Evolutionary conservation across 2,888 invertebrate species (phyloP), one percentile per base, ranked within the genome.

Genomic region (Cataglyphis rosenhaueri): DNA sequence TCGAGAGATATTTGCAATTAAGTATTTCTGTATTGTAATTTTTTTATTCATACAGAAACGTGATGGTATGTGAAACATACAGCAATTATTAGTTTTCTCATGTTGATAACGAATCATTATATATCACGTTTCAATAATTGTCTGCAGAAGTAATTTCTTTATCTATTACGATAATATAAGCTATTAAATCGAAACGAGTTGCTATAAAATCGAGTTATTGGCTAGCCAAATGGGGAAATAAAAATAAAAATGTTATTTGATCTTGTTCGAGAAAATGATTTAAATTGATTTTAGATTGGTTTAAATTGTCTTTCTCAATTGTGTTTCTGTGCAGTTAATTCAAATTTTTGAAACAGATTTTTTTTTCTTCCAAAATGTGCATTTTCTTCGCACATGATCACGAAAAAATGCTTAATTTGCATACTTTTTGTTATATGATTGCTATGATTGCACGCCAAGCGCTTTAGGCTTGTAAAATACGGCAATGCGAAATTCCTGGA

Each of bases 351-450:
- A 64, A 64, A 75, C 9, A 52, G 1, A n/a, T 64, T 18, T 52
- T 15, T 52, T 15, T 21, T 1, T 44, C 15, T 44, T 12, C 5
- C 0, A 52, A 29, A 44, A 57, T 38, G 8, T 29, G 10, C 15
- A 4, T 18, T 61, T 61, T 0, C 44, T 15, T 61, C n/a, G 29
- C 9, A 5, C 44, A 21, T 21, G 10, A 9, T 48, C 18, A 9
- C 21, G 29, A 75, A 62, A 74, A 29, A 64, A 44, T 76, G 75
- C 68, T 83, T 82, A 78, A 87, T 87, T 79, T 81, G 78, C 83
- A 86, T 86, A 82, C 38, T 41, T 82, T 73, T 70, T 41, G 32
- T 41, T 35, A 29, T n/a, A 15, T 52, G 15, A 35, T 18, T 25
- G 15, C 75, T 57, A 41, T 10, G 35, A n/a, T 9, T 41, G 12